These are phyloP conservation scores for Falco rusticolus DNA, from an alignment of 2,797 vertebrate species.

Conservation along the genomic window DNA sequence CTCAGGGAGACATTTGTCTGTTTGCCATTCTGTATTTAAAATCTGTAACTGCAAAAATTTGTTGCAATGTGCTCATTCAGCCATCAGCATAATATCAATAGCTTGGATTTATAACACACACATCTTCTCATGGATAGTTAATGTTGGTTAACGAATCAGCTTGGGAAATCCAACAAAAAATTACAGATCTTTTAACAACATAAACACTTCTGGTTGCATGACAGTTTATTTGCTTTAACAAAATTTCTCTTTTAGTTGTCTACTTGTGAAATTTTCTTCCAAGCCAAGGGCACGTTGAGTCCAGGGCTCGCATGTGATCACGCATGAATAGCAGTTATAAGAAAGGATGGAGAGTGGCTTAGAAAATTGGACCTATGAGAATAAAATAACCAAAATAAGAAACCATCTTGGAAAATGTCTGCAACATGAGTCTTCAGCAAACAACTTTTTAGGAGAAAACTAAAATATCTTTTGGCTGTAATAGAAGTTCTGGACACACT, in stretches of 20 bases:
- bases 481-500: background rate
- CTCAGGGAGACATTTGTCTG: slow-evolving; percentile 16
- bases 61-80: background rate
- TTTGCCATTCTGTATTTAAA: slow-evolving; percentile 58
- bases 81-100: background rate
- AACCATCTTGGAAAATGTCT: background rate
- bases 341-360: background rate
- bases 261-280: background rate
- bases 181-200: background rate
- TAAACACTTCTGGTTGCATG: background rate
- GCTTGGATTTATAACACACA: background rate
- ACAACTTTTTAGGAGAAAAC: background rate
- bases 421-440: background rate
- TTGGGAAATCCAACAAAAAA: background rate
- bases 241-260: background rate
- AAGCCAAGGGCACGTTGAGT: background rate
- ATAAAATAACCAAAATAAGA: background rate
- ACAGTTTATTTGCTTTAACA: background rate
- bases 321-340: background rate
- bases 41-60: slow-evolving; percentile 17
- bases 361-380: background rate
- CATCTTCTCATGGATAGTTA: background rate
- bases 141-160: background rate
- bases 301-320: background rate
- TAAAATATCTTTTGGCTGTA: background rate